Conservation (phyloP, 2,888 invertebrate genomes). For the Polyommatus iphigenia region DNA sequence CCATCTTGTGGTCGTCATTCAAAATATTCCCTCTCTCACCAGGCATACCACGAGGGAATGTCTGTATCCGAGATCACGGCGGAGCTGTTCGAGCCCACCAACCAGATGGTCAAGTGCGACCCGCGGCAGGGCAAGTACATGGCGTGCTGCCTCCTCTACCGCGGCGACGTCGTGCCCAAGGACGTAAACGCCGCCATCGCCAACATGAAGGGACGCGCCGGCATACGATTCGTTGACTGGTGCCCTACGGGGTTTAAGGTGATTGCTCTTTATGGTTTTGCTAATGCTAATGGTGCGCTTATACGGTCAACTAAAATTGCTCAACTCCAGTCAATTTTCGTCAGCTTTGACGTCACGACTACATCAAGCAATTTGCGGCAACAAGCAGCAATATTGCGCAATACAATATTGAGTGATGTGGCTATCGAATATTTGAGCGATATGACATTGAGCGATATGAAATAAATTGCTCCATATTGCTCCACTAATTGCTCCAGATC, state of each 20-base stretch:
- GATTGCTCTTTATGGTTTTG: constrained; percentile 1
- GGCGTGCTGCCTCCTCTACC: constrained; percentile 92
- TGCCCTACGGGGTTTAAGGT: constrained; percentile 96
- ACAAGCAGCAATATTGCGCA: no score
- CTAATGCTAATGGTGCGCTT: no score
- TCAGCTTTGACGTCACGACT: no score
- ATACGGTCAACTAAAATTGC: no score
- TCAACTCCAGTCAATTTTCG: no score
- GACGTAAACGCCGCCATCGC: constrained; percentile 93
- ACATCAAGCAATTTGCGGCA: no score
- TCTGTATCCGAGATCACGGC: constrained; percentile 91
- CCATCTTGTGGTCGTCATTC: no score
- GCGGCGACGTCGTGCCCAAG: constrained; percentile 94
- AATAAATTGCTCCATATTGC: no score
- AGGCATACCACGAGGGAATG: constrained; percentile 86
- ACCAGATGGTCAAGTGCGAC: constrained; percentile 95
- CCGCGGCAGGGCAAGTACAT: constrained; percentile 92
- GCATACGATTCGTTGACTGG: constrained; percentile 96
- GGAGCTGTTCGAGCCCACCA: constrained; percentile 92
- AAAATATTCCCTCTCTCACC: constrained; percentile 13
- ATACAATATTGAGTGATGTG: no score
- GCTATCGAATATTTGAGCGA: no score
- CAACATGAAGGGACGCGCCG: constrained; percentile 86
- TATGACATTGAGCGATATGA: no score
- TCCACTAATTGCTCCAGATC: no score